Conservation (phyloP, 2,113 vertebrate species). For the Rynchops niger region DNA sequence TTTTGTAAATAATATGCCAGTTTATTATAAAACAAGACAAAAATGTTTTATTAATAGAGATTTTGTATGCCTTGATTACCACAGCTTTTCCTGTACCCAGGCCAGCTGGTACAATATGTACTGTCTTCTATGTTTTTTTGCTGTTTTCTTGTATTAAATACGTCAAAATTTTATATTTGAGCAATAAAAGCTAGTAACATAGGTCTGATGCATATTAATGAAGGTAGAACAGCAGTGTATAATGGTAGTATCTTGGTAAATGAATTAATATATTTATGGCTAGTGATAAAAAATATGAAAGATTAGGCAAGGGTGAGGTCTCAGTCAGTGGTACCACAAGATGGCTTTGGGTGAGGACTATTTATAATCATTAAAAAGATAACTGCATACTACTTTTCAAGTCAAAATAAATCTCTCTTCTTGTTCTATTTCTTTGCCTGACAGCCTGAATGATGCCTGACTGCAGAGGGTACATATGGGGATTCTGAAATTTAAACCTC, state of each 20-base stretch:
- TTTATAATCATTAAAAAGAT: neutral
- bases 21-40: slow-evolving; percentile 15
- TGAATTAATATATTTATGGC: slow-evolving; percentile 48
- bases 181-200: slow-evolving; percentile 42
- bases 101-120: slow-evolving; percentile 22
- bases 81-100: neutral
- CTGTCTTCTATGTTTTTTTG: slow-evolving; percentile 28
- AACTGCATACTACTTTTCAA: neutral
- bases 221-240: slow-evolving; percentile 1
- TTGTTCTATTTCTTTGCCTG: neutral
- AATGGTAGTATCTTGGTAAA: slow-evolving; percentile 36
- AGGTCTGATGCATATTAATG: slow-evolving; percentile 39
- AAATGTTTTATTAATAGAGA: slow-evolving; percentile 53
- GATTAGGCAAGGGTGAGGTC: neutral
- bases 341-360: neutral
- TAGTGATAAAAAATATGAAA: slow-evolving; percentile 31
- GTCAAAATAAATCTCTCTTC: neutral
- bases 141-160: slow-evolving; percentile 54
- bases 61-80: neutral
- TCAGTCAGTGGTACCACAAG: neutral
- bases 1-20: neutral
- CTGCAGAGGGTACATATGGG: neutral
- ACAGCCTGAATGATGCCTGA: neutral
- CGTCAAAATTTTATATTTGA: slow-evolving; percentile 37
- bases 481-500: neutral